Base-by-base conservation (phyloP, 2,113 vertebrate species). In the Catharus fuscescens region DNA sequence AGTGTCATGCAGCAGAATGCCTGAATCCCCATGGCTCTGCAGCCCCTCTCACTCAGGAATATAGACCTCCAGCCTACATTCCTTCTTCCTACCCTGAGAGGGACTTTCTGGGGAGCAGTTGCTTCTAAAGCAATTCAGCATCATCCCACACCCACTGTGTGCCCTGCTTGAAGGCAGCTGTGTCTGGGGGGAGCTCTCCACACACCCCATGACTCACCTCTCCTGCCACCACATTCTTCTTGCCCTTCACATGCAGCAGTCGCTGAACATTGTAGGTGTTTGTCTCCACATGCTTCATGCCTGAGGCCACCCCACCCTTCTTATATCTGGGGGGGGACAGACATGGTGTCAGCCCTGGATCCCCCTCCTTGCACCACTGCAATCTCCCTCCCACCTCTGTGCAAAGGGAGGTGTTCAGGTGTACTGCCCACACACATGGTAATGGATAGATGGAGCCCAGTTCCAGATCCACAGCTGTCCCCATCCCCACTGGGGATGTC, bases 231-330 rank as follows among this genome's bases (percentile, higher is more conserved):
- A 99, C 98, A 0, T 98, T 98, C 96, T 98, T 99, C 95, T 98
- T 98, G 82, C 99, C 99, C 94, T 99, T 99, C 60, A 99, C 98
- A 0, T 99, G 98, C 71, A 99, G 96, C 60, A 99, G 96, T 42
- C 98, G 96, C 88, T 92, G 98, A 56, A 98, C 12, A 0, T 98
- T 96, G 66, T 98, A 98, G 8, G 97, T 96, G 95, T 99, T 99
- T 2, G 98, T 99, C 90, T 99, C 98, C 82, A 98, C 98, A 0
- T 98, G 98, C 48, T 98, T 98, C 98, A 99, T 94, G 53, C 98
- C 99, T 0, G 98, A 98, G 42, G 98, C 98, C 53, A 98, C 98
- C 0, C 98, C 99, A 8, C 99, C 98, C 89, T 97, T 98, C 97
- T 96, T 98, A 90, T 98, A 99, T 73, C 99, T 99, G 95, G 9